Conservation (phyloP, 2,113 vertebrate genomes). For the Falco punctatus region DNA sequence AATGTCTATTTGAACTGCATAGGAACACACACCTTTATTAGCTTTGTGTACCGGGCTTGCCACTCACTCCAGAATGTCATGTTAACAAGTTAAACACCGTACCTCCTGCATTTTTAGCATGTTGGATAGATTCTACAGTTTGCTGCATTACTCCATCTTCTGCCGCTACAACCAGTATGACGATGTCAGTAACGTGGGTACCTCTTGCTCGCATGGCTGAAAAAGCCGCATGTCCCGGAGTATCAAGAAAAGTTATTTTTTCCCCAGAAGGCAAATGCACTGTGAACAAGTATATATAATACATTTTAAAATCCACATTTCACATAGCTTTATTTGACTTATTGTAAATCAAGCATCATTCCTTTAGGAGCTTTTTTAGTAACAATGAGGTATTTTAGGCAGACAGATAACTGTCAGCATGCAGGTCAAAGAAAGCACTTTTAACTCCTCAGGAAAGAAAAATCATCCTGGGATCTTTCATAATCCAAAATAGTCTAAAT, state of each 20-base stretch:
- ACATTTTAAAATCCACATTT: not conserved
- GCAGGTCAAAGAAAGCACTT: not conserved
- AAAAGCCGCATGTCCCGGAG: conserved; percentile 95
- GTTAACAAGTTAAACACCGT: not conserved
- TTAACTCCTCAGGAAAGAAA: not conserved
- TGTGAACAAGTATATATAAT: conserved; percentile 52
- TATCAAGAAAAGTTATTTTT: conserved; percentile 96
- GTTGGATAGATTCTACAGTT: conserved; percentile 92
- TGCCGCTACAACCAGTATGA: conserved; percentile 92
- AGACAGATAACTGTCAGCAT: not conserved
- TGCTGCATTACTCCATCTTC: conserved; percentile 98
- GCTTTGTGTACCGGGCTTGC: not conserved
- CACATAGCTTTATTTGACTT: not conserved
- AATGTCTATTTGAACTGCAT: not conserved
- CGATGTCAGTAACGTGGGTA: conserved; percentile 88
- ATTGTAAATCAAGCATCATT: not conserved
- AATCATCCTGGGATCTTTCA: not conserved
- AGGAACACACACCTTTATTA: not conserved
- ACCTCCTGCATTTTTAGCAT: conserved; percentile 88
- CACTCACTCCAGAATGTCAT: not conserved
- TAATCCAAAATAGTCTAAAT: not conserved
- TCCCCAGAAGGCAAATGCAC: conserved; percentile 92
- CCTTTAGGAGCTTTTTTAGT: not conserved
- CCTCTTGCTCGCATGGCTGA: conserved; percentile 93
- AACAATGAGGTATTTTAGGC: not conserved